A percentile compares a stretch with the other conserved stretches of the same genome.
Evolutionary conservation across 2,888 invertebrate genomes (phyloP).

Genomic region (Nudaria mundana): DNA sequence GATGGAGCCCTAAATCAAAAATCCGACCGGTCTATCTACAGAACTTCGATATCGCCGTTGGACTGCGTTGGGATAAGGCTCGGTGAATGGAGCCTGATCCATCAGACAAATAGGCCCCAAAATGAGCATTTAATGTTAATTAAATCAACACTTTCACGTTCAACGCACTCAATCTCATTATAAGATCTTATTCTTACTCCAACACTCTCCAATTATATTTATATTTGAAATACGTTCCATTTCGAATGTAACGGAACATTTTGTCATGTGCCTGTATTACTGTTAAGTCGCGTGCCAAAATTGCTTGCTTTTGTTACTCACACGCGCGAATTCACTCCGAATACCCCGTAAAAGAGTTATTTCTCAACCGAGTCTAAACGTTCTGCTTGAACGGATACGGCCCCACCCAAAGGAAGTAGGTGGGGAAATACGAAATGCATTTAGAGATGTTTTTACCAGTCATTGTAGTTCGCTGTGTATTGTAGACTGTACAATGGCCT

Average conservation of each 20-base stretch:
- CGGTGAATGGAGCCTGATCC: too few species aligned
- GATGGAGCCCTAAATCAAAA: too few species aligned
- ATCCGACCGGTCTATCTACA: too few species aligned
- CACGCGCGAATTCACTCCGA: conserved; percentile 37
- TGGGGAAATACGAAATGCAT: conserved; percentile 29
- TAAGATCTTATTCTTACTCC: not conserved
- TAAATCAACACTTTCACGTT: too few species aligned
- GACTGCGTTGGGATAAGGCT: too few species aligned
- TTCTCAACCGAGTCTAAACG: conserved; percentile 40
- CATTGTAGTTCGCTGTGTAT: conserved; percentile 31
- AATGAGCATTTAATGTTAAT: too few species aligned
- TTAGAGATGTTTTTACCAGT: conserved; percentile 27
- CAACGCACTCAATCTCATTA: not conserved
- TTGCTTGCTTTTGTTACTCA: conserved; percentile 42
- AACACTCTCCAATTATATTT: not conserved
- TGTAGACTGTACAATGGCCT: conserved; percentile 31
- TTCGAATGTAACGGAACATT: conserved; percentile 1
- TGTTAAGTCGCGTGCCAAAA: conserved; percentile 33
- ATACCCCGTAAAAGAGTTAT: conserved; percentile 37
- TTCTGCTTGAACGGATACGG: conserved; percentile 31
- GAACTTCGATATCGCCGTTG: too few species aligned
- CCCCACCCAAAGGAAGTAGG: conserved; percentile 11
- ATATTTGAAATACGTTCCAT: not conserved
- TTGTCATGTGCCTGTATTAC: conserved; percentile 23
- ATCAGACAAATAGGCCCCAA: too few species aligned